Base-by-base conservation (phyloP, 2,113 vertebrate genomes). In the Aegithalos caudatus region DNA sequence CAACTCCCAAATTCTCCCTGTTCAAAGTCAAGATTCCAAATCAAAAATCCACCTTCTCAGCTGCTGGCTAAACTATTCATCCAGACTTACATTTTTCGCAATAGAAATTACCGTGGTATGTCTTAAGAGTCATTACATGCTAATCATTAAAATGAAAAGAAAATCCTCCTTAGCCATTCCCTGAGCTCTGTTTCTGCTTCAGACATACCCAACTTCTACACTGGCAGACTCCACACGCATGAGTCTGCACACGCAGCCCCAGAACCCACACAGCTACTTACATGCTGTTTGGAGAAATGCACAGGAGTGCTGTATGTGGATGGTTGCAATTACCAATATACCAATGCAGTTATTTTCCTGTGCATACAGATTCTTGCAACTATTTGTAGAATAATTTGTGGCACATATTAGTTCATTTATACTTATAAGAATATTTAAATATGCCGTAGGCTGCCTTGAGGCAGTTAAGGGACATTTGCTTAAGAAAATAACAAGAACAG, bases 391-490 rank as follows among this genome's bases (percentile, higher is more conserved):
- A 60, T 42, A 29, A 76, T 37, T 48, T n/a, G 65, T 72, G n/a
- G 24, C 44, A 76, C n/a, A 37, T 44, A 82, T 72, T 87, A 81
- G 72, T 91, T 86, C 42, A 35, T 72, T 83, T 95, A 88, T 93
- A 91, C 67, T 91, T 78, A 37, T 2, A 25, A 81, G 50, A 90
- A 25, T 54, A 77, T 81, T 92, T 90, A 2, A 70, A 81, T 74
- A 48, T 22, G 53, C 91, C 88, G 87, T 33, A 28, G 84, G 94
- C 92, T 92, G 64, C 57, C 96, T 72, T 84, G 47, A 50, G 57
- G 88, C 92, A 93, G 54, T 45, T 88, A 86, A 81, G 45, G 35
- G 74, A 73, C 22, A n/a, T 88, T 44, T 92, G 37, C 76, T 56
- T 37, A 74, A 60, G 35, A 70, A 47, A 88, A 62, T 9, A 10